A percentile compares a stretch with the other conserved stretches of the same genome.
Evolutionary conservation across 2,797 vertebrate species (phyloP).

Genomic region (Lacerta agilis): DNA sequence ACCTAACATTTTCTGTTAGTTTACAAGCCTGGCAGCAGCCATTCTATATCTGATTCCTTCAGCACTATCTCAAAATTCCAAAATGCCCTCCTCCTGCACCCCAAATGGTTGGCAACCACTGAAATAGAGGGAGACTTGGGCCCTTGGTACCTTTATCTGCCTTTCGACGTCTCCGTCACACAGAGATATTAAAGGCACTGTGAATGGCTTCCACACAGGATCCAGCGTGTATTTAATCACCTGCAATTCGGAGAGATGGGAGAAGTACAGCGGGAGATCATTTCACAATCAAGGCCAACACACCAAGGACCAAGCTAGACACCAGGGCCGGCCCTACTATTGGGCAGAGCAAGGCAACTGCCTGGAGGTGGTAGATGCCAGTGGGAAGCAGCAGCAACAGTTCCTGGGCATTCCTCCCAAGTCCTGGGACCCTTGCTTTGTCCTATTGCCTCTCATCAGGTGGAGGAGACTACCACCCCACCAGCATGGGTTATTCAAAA

Average conservation of each 20-base stretch:
- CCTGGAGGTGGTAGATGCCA: too few relatives aligned
- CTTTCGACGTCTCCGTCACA: slow-evolving; percentile 94
- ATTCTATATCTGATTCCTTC: too few relatives aligned
- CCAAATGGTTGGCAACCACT: too few relatives aligned
- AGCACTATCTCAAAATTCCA: too few relatives aligned
- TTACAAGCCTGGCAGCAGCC: too few relatives aligned
- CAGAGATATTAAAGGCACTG: slow-evolving; percentile 93
- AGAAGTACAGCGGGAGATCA: accelerated
- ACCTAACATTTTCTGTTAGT: background rate
- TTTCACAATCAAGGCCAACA: background rate
- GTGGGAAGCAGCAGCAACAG: too few relatives aligned
- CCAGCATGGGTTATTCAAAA: too few relatives aligned
- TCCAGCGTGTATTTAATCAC: slow-evolving; percentile 98
- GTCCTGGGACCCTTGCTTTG: too few relatives aligned
- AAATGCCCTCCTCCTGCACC: too few relatives aligned
- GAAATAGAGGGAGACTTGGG: background rate
- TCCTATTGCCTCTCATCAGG: background rate
- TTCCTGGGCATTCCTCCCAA: too few relatives aligned
- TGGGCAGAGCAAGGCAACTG: too few relatives aligned
- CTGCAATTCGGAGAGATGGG: slow-evolving; percentile 65
- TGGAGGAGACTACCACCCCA: too few relatives aligned
- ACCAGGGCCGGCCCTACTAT: background rate
- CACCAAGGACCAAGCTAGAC: background rate
- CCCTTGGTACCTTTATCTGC: slow-evolving; percentile 86
- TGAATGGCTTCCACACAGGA: slow-evolving; percentile 94